A percentile compares a stretch with the other conserved stretches of the same genome.
These are phyloP conservation scores for Xyrauchen texanus DNA, from an alignment of 2,113 vertebrate species.

Conservation along the genomic window DNA sequence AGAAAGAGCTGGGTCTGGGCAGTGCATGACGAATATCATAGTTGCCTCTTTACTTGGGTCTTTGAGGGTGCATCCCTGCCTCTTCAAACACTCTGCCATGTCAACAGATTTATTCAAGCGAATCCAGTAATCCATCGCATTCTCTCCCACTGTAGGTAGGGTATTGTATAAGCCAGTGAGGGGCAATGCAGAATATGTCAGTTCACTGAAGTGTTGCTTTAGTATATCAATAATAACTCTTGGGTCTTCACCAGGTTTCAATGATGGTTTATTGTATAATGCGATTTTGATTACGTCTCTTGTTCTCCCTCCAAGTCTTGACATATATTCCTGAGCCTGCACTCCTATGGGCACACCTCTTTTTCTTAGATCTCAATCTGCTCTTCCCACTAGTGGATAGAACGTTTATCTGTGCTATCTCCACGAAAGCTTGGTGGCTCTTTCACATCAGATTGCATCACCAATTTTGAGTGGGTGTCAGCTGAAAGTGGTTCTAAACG, in stretches of 20 bases:
- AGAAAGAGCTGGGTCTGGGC: conserved; percentile 48
- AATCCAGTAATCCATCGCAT: conserved; percentile 49
- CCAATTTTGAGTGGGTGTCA: conserved; percentile 36
- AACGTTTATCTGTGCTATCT: conserved; percentile 30
- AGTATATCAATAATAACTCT: conserved; percentile 48
- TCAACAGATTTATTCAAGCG: conserved; percentile 49
- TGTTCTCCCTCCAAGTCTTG: conserved; percentile 20
- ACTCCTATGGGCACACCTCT: conserved; percentile 11
- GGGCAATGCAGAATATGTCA: conserved; percentile 52
- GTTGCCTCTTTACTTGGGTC: conserved; percentile 40
- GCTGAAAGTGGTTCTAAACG: conserved; percentile 3
- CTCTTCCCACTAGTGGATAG: conserved; percentile 47
- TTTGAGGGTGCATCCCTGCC: conserved; percentile 29
- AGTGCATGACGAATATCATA: conserved; percentile 57
- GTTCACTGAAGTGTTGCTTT: no score
- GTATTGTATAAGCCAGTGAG: no score
- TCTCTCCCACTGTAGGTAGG: conserved; percentile 41
- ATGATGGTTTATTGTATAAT: no score
- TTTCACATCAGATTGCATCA: no score
- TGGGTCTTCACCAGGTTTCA: no score
- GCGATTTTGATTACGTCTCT: no score
- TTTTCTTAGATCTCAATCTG: conserved; percentile 45
- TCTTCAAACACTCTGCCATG: conserved; percentile 41
- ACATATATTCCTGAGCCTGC: conserved; percentile 35
- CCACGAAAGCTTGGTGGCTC: conserved; percentile 37